Percentiles rank a stretch among this genome's conserved stretches.
phyloP scores from a whole-genome alignment of 2,797 vertebrate genomes.

The Alexandromys oeconomus region DNA sequence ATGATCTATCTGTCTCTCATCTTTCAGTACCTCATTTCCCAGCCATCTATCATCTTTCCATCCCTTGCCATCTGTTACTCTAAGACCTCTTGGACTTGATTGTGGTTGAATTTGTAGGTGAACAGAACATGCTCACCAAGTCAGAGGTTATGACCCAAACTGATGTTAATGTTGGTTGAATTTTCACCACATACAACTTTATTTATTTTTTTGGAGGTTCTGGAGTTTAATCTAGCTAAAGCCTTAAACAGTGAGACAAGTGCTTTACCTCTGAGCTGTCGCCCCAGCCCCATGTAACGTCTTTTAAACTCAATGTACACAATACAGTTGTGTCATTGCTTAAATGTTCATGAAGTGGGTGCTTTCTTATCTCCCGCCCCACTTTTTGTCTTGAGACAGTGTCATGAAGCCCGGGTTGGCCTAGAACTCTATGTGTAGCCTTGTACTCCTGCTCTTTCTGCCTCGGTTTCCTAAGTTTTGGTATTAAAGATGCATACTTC shows the following conservation, averaged over 20 bases:
- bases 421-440: neutral
- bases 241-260: neutral
- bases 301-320: neutral
- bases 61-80: neutral
- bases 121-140: neutral
- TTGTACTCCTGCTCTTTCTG: neutral
- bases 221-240: neutral
- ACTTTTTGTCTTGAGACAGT: neutral
- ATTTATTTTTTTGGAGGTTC: neutral
- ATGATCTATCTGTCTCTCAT: neutral
- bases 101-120: neutral
- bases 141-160: neutral
- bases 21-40: neutral
- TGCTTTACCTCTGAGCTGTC: neutral
- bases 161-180: neutral
- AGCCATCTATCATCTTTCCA: neutral
- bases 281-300: neutral
- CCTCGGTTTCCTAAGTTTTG: neutral
- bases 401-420: neutral
- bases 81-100: constrained; percentile 24
- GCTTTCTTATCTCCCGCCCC: neutral
- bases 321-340: neutral
- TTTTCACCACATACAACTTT: neutral
- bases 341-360: neutral
- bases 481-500: neutral